These are phyloP conservation scores for Leptopilina syphax DNA, from an alignment of 2,888 invertebrate genomes.

Conservation along the genomic window DNA sequence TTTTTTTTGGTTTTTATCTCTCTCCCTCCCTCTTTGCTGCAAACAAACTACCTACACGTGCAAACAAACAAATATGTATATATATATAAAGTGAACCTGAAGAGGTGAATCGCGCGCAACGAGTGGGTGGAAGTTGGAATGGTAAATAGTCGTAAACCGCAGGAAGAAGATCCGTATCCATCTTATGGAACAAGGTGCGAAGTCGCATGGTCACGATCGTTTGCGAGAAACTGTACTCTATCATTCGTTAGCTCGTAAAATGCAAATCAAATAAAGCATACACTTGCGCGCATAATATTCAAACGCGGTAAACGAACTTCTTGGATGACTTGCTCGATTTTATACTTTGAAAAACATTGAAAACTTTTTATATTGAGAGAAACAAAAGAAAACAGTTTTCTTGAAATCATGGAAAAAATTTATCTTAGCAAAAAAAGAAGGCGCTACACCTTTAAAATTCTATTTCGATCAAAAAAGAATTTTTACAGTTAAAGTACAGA, in stretches of 20 bases:
- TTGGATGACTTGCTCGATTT: constrained; percentile 24
- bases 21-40: no score
- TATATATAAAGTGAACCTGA: neutral
- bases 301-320: constrained; percentile 36
- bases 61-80: no score
- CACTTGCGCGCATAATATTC: constrained; percentile 43
- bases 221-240: constrained; percentile 54
- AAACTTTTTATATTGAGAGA: no score
- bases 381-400: no score
- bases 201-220: constrained; percentile 54
- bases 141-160: constrained; percentile 68
- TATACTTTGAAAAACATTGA: constrained; percentile 43
- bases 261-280: constrained; percentile 56
- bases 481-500: no score
- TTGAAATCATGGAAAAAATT: no score
- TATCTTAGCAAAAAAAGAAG: no score
- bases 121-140: constrained; percentile 65
- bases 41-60: constrained; percentile 11
- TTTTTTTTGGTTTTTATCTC: constrained; percentile 43
- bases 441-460: no score
- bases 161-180: constrained; percentile 64
- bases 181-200: constrained; percentile 58
- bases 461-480: no score
- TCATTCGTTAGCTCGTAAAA: constrained; percentile 59
- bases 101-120: constrained; percentile 48